Conservation (phyloP, 2,797 vertebrate genomes). For the Helicolenus hilgendorfi region DNA sequence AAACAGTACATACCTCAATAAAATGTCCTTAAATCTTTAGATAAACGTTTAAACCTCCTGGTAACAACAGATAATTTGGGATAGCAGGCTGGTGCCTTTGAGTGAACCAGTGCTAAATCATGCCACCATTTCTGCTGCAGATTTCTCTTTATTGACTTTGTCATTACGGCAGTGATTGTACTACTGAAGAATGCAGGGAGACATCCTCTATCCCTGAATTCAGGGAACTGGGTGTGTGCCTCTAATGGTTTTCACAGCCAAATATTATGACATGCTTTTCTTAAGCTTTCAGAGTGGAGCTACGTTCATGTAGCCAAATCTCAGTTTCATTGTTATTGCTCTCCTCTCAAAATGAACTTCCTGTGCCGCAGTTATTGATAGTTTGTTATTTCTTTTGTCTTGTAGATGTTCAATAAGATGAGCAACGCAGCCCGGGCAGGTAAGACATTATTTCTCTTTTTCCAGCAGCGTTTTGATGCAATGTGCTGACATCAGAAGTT, state of each 20-base stretch:
- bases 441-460: constrained; percentile 64
- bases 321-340: not conserved
- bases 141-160: constrained; percentile 26
- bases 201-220: constrained; percentile 16
- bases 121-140: not conserved
- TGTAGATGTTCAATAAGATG: constrained; percentile 85
- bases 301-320: not conserved
- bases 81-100: not conserved
- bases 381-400: constrained; percentile 52
- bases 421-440: constrained; percentile 82
- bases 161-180: constrained; percentile 39
- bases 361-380: constrained; percentile 15
- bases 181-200: constrained; percentile 13
- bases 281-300: not conserved
- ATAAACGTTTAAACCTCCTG: not conserved
- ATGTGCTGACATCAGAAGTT: not conserved
- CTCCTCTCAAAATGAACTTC: not conserved
- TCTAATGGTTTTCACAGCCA: constrained; percentile 24
- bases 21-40: not conserved
- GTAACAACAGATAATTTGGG: not conserved
- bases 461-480: not conserved
- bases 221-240: constrained; percentile 9
- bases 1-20: not conserved
- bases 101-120: not conserved
- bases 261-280: not conserved